Base-by-base conservation (phyloP, 1,140 invertebrate species). In the Tetramorium alpestre region DNA sequence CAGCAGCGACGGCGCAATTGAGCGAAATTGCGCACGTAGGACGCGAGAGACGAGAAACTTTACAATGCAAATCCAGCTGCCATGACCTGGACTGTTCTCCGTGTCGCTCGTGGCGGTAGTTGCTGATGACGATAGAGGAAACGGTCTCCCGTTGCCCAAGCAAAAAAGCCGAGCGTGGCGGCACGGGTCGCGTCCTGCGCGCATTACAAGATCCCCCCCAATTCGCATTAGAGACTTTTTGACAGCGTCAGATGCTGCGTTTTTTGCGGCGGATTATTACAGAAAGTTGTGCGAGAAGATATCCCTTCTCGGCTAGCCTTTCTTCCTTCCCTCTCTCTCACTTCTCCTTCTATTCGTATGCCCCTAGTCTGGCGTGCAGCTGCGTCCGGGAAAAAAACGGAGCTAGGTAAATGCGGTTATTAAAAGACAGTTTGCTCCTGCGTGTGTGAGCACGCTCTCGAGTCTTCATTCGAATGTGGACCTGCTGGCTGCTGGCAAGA, bases 11-110 rank as follows among this genome's bases (percentile, higher is more conserved):
- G 72, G 51, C 54, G 76, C 69, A 87, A 87, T 78, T 77, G 67
- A 82, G 76, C 54, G 41, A 87, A 90, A 91, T 90, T 87, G 81
- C 80, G 51, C 58, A 88, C 85, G 84, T 81, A 75, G 75, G 80
- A 87, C 78, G 86, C 54, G 49, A 85, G 51, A 84, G 62, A 69
- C 38, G 44, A 60, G 60, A 85, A 80, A 89, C 76, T 92, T 92
- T 92, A 87, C 89, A 92, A 91, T 91, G 89, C 89, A 89, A 92
- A 91, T 92, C 88, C 49, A 65, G 58, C 76, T 87, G 58, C 78
- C 73, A 62, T 47, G 33, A 69, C 51, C 44, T 69, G 75, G 76
- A 58, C 75, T 28, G 41, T 51, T 85, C 82, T 49, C 64, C 33
- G 58, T 85, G 86, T 73, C 44, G 87, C 80, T 87, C 69, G 51